Evolutionary conservation across 1,140 invertebrate genomes (phyloP), one percentile per base, ranked within the genome.

Genomic region (Melanaphis sacchari): DNA sequence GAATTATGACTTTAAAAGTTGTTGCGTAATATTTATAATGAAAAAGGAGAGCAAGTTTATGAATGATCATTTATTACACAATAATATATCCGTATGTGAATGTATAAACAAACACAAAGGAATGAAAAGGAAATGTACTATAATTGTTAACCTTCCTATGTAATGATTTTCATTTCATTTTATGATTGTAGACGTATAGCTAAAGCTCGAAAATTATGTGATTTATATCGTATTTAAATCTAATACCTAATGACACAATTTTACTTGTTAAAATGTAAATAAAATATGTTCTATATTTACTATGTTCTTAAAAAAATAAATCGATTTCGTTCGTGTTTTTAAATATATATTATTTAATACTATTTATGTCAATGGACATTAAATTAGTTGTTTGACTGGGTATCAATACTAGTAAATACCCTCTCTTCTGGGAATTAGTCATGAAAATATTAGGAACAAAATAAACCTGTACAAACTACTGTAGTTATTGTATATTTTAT

Each of bases 101-200:
- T 11, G 84, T 46, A 43, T n/a, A 43, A 85, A 85, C n/a, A 18
- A 88, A 52, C n/a, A 52, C n/a, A 89, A 89, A 52, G 22, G 87
- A 89, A 89, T 21, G 18, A 52, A 52, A 89, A 89, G 22, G 7
- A 89, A 89, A 89, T 52, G 46, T 89, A 89, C 41, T 43, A 41
- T 43, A 41, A 84, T 8, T 85, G 5, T 85, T 41, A 85, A 85
- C 84, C 41, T 82, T 82, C 84, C 3, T 36, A n/a, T 31, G 15
- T 21, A 88, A 1, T 84, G 82, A 41, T 88, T 88, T 88, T 88
- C 85, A 46, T 46, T 88, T 88, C 15, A 43, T 88, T 88, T 88
- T 31, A 88, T 43, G 84, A 5, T 6, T 85, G 26, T 18, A 43
- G n/a, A 82, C 21, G 2, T 24, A 22, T 82, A 18, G 24, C 18